Base-by-base conservation (phyloP, 1,140 invertebrate species). In the Atta colombica region DNA sequence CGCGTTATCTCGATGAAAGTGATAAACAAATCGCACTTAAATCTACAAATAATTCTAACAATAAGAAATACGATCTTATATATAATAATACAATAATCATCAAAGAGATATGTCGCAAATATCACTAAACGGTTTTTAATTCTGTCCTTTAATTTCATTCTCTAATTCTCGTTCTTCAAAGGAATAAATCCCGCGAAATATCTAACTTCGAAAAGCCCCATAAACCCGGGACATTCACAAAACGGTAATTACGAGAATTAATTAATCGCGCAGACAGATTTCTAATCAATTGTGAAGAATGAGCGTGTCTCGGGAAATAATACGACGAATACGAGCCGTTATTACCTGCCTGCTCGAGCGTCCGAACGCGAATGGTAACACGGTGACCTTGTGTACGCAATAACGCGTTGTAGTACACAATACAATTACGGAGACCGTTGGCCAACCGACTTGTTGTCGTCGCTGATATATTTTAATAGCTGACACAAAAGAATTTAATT, bases 401-500 rank as follows among this genome's bases (percentile, higher is more conserved):
- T n/a, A 39, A 1, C 65, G n/a, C n/a, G 65, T 12, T 4, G n/a
- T 8, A 8, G 5, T 51, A 51, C 21, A 51, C 21, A 63, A 28
- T 28, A 61, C 60, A 49, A 69, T 16, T 18, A 49, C 6, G 39
- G 49, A 28, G 2, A 51, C 45, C 39, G 21, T 69, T 69, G 2
- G 6, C 39, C n/a, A 49, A 49, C 2, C n/a, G 39, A 35, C 39
- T 49, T 69, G 35, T 25, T 68, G 12, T 12, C 14, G 12, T 49
- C 21, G 39, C 1, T n/a, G 39, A 49, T 49, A 49, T 25, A 39
- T 66, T 35, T 39, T 66, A n/a, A 39, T 66, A 66, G 65, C 31
- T 66, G 31, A n/a, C 65, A 66, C 35, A 12, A 39, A 66, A 66
- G 18, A 39, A 66, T 69, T 69, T 51, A 51, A 69, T 69, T 69